Base-by-base conservation (phyloP, 2,113 vertebrate species). In the Atlantisia rogersi region DNA sequence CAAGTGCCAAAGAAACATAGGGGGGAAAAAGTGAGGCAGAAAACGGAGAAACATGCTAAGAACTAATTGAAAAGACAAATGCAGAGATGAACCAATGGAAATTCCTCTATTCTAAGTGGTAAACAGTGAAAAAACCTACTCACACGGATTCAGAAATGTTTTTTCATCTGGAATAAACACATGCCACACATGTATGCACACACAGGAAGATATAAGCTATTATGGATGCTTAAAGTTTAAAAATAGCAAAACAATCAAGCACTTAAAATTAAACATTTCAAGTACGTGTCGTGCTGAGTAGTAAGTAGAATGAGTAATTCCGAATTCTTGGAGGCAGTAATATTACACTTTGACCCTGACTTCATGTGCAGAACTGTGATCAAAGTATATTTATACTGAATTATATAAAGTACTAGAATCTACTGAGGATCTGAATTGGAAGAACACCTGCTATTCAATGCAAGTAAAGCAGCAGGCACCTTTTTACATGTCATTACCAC, bases 101-200 rank as follows among this genome's bases (percentile, higher is more conserved):
- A 81, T 40, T 37, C 2, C 7, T 6, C 53, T 80, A 62, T 55
- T 74, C 39, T 84, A 52, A 81, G 44, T 2, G 6, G 16, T 15
- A 25, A 86, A 32, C 9, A 63, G 11, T 15, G 21, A 46, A 75
- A 75, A 77, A 46, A 15, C 19, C 17, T n/a, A 68, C 15, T 53
- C 42, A 14, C 3, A 71, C 2, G 39, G 6, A 31, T 37, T 44
- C 28, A 67, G 22, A 77, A 50, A 26, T 5, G 6, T 18, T 56
- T 59, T 89, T 52, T 58, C 8, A 73, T 19, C 55, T 56, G 32
- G 26, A 92, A 44, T 48, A 83, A 86, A 35, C 4, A 8, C 4
- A 29, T 7, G 55, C 6, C 22, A 28, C 2, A 3, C 0, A 1
- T 8, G 5, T 11, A 7, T 10, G 6, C 17, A 48, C 53, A 59